A percentile compares a stretch with the other conserved stretches of the same genome.
phyloP scores from a whole-genome alignment of 2,113 vertebrate species.

The Oriolus oriolus region DNA sequence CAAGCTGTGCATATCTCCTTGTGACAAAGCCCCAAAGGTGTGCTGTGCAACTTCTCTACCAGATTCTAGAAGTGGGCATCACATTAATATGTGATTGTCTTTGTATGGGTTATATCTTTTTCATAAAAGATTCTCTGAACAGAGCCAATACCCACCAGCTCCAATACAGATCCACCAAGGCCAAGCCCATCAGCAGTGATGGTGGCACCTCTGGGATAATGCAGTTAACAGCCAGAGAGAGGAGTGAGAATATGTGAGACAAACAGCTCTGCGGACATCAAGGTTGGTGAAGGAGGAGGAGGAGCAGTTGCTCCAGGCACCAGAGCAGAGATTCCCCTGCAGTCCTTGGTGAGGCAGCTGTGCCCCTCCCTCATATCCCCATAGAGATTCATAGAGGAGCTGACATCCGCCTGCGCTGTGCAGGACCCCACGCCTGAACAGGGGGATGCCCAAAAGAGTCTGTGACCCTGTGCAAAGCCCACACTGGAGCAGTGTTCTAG shows the following conservation, averaged over 20 bases:
- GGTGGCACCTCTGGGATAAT: neutral
- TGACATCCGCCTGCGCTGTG: neutral
- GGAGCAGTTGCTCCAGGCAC: neutral
- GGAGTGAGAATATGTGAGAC: neutral
- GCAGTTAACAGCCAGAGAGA: neutral
- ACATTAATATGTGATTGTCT: neutral
- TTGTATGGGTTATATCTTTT: neutral
- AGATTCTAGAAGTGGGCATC: neutral
- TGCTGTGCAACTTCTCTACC: neutral
- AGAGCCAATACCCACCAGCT: neutral
- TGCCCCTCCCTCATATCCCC: neutral
- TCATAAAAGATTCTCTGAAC: neutral
- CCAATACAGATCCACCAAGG: neutral
- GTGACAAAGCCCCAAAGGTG: neutral
- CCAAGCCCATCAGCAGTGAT: accelerated
- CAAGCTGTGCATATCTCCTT: neutral
- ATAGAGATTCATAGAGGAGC: neutral
- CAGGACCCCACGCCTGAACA: neutral
- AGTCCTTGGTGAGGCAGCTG: neutral
- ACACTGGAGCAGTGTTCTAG: too few relatives aligned
- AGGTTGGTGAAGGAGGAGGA: neutral
- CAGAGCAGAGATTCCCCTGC: neutral
- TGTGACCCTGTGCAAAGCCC: neutral
- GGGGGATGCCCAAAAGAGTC: neutral
- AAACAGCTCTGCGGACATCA: neutral